Evolutionary conservation across 2,888 invertebrate genomes (phyloP), one percentile per base, ranked within the genome.

Genomic region (Callinectes sapidus): DNA sequence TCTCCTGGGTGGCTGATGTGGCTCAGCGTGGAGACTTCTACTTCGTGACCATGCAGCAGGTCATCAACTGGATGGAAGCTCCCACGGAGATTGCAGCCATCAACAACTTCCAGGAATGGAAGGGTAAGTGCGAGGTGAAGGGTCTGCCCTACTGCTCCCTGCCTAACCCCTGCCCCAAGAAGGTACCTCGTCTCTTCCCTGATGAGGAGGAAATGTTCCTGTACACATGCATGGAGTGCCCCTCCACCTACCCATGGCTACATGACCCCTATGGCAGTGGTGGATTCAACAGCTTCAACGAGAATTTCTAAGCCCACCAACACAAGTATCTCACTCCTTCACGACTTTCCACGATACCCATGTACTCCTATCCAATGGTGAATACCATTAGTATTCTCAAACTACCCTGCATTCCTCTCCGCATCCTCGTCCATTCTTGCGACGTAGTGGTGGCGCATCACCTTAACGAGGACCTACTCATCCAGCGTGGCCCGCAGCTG

Each of bases 51-150:
- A 94, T 91, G 95, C 95, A 94, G n/a, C 97, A 98, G 97, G 98
- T 98, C 55, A 98, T 98, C 95, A 98, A 98, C 96, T 98, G 98
- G 98, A 98, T 98, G 98, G 98, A 98, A 96, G 98, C 98, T 95
- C 98, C 98, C 92, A 98, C 98, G 66, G 98, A 98, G 96, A 95
- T 98, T 95, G 97, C 98, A 87, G 97, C 97, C 66, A 97, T 98
- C 90, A 97, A 98, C 95, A 98, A 98, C 95, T 98, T 98, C 97
- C 97, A 98, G 95, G 98, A 98, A 96, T 98, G 98, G 98, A 98
- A 98, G 96, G 98, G 98, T 95, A 98, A 98, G 96, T 98, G 98
- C 96, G 98, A 98, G 95, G 97, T 98, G 94, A 98, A 98, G 96
- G 98, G 98, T 92, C 98, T 98, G 96, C 98, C 98, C 93, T 98